Evolutionary conservation across 1,140 invertebrate species (phyloP).

Genomic region (Meloidogyne chitwoodi): DNA sequence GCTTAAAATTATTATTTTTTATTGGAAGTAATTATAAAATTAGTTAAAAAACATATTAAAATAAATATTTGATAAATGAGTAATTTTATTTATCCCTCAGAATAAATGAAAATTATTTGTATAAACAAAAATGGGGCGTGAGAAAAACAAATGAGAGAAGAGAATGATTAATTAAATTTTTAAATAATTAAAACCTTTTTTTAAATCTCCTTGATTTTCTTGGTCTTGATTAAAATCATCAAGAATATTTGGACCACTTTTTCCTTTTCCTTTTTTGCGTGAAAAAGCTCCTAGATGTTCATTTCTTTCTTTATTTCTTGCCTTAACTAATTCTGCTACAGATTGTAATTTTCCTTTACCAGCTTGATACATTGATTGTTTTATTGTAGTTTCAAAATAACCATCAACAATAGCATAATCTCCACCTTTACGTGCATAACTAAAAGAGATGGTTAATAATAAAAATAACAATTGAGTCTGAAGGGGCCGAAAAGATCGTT

Average conservation of each 20-base stretch:
- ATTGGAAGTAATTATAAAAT: background rate
- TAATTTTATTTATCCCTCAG: background rate
- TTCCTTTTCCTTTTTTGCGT: conserved; percentile 59
- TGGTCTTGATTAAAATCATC: conserved; percentile 59
- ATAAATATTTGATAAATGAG: background rate
- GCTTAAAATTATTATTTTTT: conserved; percentile 32
- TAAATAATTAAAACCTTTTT: conserved; percentile 44
- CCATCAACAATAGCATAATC: conserved; percentile 56
- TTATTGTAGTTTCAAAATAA: conserved; percentile 39
- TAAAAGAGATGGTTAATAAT: too few species aligned
- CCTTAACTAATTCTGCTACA: conserved; percentile 56
- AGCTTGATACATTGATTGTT: conserved; percentile 49
- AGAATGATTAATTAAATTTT: background rate
- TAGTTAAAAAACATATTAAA: background rate
- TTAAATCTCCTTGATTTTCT: conserved; percentile 57
- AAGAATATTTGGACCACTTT: conserved; percentile 58
- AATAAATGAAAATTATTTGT: too few species aligned
- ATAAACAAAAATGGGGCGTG: too few species aligned
- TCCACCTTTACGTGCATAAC: conserved; percentile 52
- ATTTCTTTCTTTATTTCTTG: conserved; percentile 57
- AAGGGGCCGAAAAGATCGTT: too few species aligned
- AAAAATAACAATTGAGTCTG: too few species aligned
- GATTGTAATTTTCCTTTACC: conserved; percentile 57
- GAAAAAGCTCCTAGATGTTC: conserved; percentile 52
- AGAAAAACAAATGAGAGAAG: too few species aligned